These are phyloP conservation scores for Ostrea denselamellosa DNA, from an alignment of 1,140 invertebrate genomes.

Conservation along the genomic window DNA sequence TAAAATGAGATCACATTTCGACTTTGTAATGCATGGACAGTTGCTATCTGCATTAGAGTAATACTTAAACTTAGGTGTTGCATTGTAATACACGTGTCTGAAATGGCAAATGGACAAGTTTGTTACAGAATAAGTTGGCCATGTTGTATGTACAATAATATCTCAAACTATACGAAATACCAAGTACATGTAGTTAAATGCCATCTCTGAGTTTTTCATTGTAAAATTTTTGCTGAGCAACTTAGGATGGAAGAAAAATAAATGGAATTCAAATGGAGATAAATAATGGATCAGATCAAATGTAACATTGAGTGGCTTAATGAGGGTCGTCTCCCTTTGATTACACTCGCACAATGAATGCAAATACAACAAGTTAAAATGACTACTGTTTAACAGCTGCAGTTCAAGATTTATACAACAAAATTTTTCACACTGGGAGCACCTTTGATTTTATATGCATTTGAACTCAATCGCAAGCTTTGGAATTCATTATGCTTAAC, in stretches of 20 bases:
- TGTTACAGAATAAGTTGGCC: neutral
- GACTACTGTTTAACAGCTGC: conserved; percentile 24
- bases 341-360: neutral
- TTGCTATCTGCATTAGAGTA: conserved; percentile 28
- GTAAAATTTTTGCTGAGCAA: conserved; percentile 26
- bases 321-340: conserved; percentile 6
- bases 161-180: neutral
- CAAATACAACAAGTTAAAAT: neutral
- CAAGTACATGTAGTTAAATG: neutral
- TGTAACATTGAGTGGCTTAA: neutral
- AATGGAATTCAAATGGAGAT: conserved; percentile 22
- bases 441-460: conserved; percentile 34
- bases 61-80: conserved; percentile 6
- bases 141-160: conserved; percentile 2
- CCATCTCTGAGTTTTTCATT: conserved; percentile 26
- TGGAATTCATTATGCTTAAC: conserved; percentile 38
- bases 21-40: conserved; percentile 25
- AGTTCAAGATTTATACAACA: conserved; percentile 24
- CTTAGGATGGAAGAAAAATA: conserved; percentile 16
- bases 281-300: neutral
- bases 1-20: conserved; percentile 39
- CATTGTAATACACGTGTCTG: neutral
- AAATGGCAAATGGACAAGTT: conserved; percentile 4
- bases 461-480: conserved; percentile 17
- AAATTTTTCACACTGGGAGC: conserved; percentile 24